These are phyloP conservation scores for Danio aesculapii DNA, from an alignment of 2,797 vertebrate species.

Conservation along the genomic window DNA sequence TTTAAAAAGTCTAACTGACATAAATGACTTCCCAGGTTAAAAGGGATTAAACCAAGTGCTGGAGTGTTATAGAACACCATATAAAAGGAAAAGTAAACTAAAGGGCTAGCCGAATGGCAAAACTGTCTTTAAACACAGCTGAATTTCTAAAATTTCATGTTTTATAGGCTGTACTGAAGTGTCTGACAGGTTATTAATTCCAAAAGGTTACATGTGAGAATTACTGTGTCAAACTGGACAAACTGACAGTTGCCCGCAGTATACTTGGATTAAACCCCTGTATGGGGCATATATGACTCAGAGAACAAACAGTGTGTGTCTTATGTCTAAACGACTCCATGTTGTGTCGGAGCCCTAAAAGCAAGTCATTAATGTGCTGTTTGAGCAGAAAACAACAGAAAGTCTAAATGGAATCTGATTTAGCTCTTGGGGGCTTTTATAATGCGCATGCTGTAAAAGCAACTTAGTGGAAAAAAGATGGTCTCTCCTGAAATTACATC, in stretches of 20 bases:
- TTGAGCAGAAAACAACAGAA: slow-evolving; percentile 37
- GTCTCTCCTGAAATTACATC: slow-evolving; percentile 31
- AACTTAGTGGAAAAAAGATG: slow-evolving; percentile 40
- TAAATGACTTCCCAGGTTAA: slow-evolving; percentile 7
- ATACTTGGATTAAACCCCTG: slow-evolving; percentile 4
- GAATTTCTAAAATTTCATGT: neutral
- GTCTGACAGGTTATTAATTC: slow-evolving; percentile 29
- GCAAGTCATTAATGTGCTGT: slow-evolving; percentile 40
- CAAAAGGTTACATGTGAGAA: slow-evolving; percentile 19
- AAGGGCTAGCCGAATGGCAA: neutral
- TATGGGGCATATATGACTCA: slow-evolving; percentile 20
- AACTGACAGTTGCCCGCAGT: slow-evolving; percentile 14
- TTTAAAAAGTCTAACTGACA: neutral
- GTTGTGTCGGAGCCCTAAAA: slow-evolving; percentile 44
- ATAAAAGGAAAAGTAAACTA: neutral
- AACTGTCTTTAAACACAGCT: neutral
- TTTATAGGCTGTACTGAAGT: slow-evolving; percentile 16
- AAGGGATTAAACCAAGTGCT: neutral
- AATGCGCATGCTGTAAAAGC: slow-evolving; percentile 35
- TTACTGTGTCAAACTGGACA: slow-evolving; percentile 5
- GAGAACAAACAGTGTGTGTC: slow-evolving; percentile 19
- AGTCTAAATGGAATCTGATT: slow-evolving; percentile 47
- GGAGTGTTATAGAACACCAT: neutral
- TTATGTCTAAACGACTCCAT: slow-evolving; percentile 35
- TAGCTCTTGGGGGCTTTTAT: slow-evolving; percentile 46